These are phyloP conservation scores for Mirza zaza DNA, from an alignment of 2,113 vertebrate genomes.

Conservation along the genomic window DNA sequence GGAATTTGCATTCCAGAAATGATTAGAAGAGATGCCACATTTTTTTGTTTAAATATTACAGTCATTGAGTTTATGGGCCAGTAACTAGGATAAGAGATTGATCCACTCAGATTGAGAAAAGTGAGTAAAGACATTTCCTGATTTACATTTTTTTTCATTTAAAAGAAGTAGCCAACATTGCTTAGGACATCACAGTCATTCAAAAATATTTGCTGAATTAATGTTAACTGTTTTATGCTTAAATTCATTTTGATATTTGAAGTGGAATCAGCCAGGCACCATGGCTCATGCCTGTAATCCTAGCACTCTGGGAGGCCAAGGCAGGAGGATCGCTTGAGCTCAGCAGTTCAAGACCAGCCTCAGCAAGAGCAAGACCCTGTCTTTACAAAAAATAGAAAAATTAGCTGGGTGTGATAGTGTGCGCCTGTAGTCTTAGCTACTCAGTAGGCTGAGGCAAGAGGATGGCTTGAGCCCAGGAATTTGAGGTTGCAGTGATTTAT, in stretches of 20 bases:
- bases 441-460: too few relatives aligned
- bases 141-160: neutral
- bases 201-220: conserved; percentile 15
- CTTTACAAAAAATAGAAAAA: too few relatives aligned
- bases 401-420: too few relatives aligned
- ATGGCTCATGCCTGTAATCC: too few relatives aligned
- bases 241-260: neutral
- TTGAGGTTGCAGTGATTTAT: too few relatives aligned
- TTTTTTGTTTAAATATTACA: neutral
- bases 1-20: conserved; percentile 32
- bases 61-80: neutral
- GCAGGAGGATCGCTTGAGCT: too few relatives aligned
- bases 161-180: neutral
- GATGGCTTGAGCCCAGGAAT: too few relatives aligned
- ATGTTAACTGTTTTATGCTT: neutral
- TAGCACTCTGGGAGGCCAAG: too few relatives aligned
- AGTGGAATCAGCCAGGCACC: too few relatives aligned
- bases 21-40: neutral
- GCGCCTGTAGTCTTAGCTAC: too few relatives aligned
- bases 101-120: conserved; percentile 24
- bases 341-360: too few relatives aligned
- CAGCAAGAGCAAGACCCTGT: too few relatives aligned
- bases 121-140: neutral
- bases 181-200: neutral
- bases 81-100: neutral